These are phyloP conservation scores for Aphelinus certus DNA, from an alignment of 1,140 invertebrate genomes.

Conservation along the genomic window DNA sequence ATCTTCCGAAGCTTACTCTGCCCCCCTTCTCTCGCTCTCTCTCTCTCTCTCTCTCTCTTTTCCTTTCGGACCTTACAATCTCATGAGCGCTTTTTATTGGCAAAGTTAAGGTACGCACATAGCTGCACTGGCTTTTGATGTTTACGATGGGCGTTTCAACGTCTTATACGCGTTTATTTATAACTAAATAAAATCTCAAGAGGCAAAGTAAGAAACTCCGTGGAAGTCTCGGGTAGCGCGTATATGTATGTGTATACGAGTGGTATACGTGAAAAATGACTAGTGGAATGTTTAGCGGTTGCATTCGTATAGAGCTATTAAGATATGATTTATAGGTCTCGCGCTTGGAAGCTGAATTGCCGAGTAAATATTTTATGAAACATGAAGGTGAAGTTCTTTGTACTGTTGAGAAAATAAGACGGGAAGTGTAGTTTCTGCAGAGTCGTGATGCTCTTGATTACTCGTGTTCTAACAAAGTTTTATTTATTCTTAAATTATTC, in stretches of 20 bases:
- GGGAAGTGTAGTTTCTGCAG: too few relatives aligned
- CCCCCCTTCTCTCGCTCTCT: too few relatives aligned
- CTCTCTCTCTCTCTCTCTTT: too few relatives aligned
- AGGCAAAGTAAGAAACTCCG: too few relatives aligned
- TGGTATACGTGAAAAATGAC: background rate
- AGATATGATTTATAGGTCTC: background rate
- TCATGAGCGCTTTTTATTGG: conserved; percentile 17
- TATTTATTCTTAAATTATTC: too few relatives aligned
- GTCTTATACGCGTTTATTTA: conserved; percentile 21
- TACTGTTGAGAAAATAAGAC: too few relatives aligned
- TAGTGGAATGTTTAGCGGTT: background rate
- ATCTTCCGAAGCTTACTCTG: background rate
- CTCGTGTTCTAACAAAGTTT: too few relatives aligned
- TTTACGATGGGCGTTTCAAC: conserved; percentile 11
- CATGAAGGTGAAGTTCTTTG: too few relatives aligned
- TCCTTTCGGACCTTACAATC: background rate
- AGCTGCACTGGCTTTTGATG: conserved; percentile 9
- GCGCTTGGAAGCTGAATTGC: background rate
- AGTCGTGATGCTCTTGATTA: too few relatives aligned
- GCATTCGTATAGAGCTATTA: background rate
- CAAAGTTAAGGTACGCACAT: background rate
- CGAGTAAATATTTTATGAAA: conserved; percentile 3
- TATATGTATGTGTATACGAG: too few relatives aligned
- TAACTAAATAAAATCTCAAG: conserved; percentile 16
- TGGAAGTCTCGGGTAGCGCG: too few relatives aligned